A percentile compares a stretch with the other conserved stretches of the same genome.
Evolutionary conservation across 2,797 vertebrate species (phyloP).

Genomic region (Rhabdophis nuchalis): DNA sequence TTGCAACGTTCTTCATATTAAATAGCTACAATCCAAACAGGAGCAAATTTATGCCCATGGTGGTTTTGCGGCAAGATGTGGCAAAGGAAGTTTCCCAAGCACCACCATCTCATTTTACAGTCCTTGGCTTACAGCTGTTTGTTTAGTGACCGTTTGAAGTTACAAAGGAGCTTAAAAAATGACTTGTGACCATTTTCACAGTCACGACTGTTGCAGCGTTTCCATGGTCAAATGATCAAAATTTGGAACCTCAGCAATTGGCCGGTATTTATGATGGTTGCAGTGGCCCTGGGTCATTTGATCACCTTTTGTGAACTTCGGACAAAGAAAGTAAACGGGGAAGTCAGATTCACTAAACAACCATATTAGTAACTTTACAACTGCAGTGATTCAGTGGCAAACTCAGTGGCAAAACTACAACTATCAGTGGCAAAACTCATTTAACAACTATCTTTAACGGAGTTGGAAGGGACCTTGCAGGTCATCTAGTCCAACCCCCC

Average conservation of each 20-base stretch:
- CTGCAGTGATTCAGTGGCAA: not conserved
- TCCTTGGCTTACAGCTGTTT: not conserved
- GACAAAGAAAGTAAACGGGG: not conserved
- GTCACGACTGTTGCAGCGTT: no score
- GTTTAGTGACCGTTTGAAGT: not conserved
- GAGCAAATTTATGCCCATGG: not conserved
- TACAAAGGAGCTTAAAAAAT: not conserved
- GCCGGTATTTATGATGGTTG: no score
- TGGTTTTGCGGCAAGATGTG: not conserved
- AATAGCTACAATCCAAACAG: not conserved
- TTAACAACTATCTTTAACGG: not conserved
- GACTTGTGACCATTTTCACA: not conserved
- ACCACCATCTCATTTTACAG: not conserved
- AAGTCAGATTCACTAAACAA: not conserved
- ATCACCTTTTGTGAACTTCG: not conserved
- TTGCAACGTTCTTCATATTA: constrained; percentile 2
- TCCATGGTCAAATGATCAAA: no score
- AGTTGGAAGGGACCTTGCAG: no score
- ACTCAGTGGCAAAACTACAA: no score
- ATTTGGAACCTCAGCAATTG: no score
- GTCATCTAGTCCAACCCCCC: no score
- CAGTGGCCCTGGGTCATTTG: no score
- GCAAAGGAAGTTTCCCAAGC: not conserved
- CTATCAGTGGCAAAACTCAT: not conserved
- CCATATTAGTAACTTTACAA: not conserved